A percentile compares a stretch with the other conserved stretches of the same genome.
Evolutionary conservation across 2,888 invertebrate species (phyloP).

Genomic region (Amorpha juglandis): DNA sequence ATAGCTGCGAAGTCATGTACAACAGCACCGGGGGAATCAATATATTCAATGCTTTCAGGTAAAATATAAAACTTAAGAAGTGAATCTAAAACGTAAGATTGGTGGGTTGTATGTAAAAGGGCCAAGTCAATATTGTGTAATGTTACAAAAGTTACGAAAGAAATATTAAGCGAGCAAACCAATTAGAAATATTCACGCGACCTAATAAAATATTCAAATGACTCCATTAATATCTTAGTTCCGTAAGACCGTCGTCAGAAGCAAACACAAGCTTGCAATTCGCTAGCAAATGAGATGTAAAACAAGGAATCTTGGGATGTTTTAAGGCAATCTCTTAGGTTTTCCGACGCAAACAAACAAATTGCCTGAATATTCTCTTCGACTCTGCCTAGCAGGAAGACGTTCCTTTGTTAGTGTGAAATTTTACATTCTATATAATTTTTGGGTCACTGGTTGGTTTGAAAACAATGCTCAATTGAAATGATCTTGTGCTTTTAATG

Average conservation of each 20-base stretch:
- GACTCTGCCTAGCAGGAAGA: constrained; percentile 43
- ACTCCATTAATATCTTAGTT: constrained; percentile 41
- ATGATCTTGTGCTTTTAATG: constrained; percentile 19
- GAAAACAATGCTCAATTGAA: constrained; percentile 24
- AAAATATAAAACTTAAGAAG: background rate
- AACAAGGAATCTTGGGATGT: constrained; percentile 62
- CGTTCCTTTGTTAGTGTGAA: constrained; percentile 23
- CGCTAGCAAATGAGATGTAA: constrained; percentile 65
- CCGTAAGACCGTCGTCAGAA: constrained; percentile 36
- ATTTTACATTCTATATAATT: constrained; percentile 21
- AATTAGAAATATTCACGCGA: constrained; percentile 27
- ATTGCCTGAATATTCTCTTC: constrained; percentile 56
- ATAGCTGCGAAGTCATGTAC: constrained; percentile 16
- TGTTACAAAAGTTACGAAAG: background rate
- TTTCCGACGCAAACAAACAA: constrained; percentile 61
- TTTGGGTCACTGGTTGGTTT: constrained; percentile 19
- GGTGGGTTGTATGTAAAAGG: background rate
- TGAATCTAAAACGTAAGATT: background rate
- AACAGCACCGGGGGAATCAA: background rate
- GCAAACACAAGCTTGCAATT: constrained; percentile 45
- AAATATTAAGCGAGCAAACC: constrained; percentile 19
- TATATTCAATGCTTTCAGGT: constrained; percentile 14
- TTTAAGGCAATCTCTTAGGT: constrained; percentile 62
- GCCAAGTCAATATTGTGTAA: background rate
- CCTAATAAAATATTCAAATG: constrained; percentile 38